Evolutionary conservation across 2,888 invertebrate genomes (phyloP), one percentile per base, ranked within the genome.

Genomic region (Venustoraphidia nigricollis): DNA sequence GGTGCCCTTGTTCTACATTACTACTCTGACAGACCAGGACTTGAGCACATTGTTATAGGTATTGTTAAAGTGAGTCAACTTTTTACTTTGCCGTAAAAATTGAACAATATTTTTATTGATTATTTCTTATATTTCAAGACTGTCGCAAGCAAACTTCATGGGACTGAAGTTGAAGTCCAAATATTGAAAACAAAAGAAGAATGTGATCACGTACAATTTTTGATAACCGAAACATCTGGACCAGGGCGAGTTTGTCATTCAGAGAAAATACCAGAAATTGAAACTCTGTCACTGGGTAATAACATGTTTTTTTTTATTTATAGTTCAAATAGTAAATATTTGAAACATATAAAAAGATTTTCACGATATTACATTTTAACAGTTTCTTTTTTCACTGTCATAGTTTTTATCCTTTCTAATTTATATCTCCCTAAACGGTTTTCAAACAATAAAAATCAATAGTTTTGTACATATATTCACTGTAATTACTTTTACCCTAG

Each of bases 1-100:
- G 93, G 93, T 0, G 88, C 86, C 1, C 70, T 94, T 36, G 76
- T 94, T 38, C 76, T 97, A 14, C 96, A 97, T 65, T 96, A 96
- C 69, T 96, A 96, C 67, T 94, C 95, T 0, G 93, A 94, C 57
- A 78, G 95, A 53, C 89, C 91, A 4, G 92, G 93, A 5, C 71
- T 96, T 56, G 93, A 96, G 64, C 86, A 92, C 60, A 95, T 96
- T 61, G 95, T 96, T 52, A 95, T 93, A 62, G 96, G 96, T 34
- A 94, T 95, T 56, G 94, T 97, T 3, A 92, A 93, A 81, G 92
- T 90, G 69, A 59, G 57, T 52, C 27, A 27, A 27, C 5, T 5
- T 27, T 41, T 34, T 42, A 8, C 34, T 47, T 35, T n/a, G 13
- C 10, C 10, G 39, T 34, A 38, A 50, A 13, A 10, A 48, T 38